Evolutionary conservation across 1,140 invertebrate genomes (phyloP), one percentile per base, ranked within the genome.

Genomic region (Triops longicaudatus): DNA sequence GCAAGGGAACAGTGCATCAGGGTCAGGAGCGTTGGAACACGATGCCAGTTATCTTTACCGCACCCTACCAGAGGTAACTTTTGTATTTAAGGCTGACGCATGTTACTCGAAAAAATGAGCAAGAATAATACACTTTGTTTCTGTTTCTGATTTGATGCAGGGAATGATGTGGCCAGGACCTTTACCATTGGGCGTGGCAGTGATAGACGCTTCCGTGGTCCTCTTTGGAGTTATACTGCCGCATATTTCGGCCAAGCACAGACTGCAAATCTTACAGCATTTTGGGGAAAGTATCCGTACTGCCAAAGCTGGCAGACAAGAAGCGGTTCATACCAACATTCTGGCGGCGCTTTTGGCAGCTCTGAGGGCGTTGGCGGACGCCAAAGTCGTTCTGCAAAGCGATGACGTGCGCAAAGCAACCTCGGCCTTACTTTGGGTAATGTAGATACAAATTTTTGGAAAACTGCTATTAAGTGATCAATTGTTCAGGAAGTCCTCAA

Each of bases 321-420:
- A 99, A 84, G 96, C 96, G 1, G 92, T 99, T 26, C 96, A 98
- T 83, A 93, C 98, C 85, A 99, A 99, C 84, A 93, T 98, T 73
- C 97, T 98, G 82, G 95, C 96, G 17, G 95, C 96, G 9, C 85
- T 99, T 3, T 84, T 99, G 26, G 91, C 93, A 81, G 94, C 95
- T 9, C 85, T 99, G 42, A 95, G 96, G 83, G 91, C 91, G 27
- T 84, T 98, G 2, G 92, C 93, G 5, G 96, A 98, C 79, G 89
- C 89, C 26, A 98, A 98, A 86, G 90, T 89, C 9, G 90, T 88
- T 28, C 88, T 97, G 73, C 72, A 73, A 73, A 9, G 76, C 28
- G 76, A 77, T 4, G 76, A 77, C 26, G n/a, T 76, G 4, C 74
- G 78, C 44, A 76, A 73, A 72, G 74, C 27, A 10, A 71, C 63